A percentile compares a stretch with the other conserved stretches of the same genome.
Conservation (phyloP, 1,140 invertebrate genomes). For the Leptonema lineaticorne region DNA sequence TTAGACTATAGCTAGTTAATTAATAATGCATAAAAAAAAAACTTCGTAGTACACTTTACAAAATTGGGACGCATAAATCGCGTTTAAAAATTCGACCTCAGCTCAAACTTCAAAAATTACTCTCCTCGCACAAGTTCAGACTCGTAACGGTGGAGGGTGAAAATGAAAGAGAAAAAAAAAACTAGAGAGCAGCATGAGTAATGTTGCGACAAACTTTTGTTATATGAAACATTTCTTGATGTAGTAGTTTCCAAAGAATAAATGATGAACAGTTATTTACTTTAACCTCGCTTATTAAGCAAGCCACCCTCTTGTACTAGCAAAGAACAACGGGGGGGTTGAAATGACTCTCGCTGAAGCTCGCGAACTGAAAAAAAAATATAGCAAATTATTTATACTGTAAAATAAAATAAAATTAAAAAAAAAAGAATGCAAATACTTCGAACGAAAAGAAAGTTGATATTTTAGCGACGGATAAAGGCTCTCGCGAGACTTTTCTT, state of each 20-base stretch:
- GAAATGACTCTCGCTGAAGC: too few species aligned
- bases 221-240: background rate
- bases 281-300: background rate
- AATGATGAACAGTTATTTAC: constrained; percentile 10
- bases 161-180: background rate
- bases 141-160: too few species aligned
- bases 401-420: too few species aligned
- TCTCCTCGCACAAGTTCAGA: background rate
- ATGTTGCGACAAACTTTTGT: background rate
- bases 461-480: background rate
- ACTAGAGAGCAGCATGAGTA: background rate
- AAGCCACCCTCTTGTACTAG: too few species aligned
- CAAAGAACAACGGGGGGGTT: too few species aligned
- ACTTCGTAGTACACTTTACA: too few species aligned
- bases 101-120: background rate
- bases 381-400: too few species aligned
- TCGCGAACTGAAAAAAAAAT: too few species aligned
- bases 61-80: too few species aligned
- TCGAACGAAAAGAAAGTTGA: background rate
- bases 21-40: too few species aligned
- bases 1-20: too few species aligned
- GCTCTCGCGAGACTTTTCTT: constrained; percentile 6
- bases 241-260: constrained; percentile 10
- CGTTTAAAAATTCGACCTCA: background rate
- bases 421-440: background rate